phyloP scores from a whole-genome alignment of 1,140 invertebrate species.

The Bombus terrestris region DNA sequence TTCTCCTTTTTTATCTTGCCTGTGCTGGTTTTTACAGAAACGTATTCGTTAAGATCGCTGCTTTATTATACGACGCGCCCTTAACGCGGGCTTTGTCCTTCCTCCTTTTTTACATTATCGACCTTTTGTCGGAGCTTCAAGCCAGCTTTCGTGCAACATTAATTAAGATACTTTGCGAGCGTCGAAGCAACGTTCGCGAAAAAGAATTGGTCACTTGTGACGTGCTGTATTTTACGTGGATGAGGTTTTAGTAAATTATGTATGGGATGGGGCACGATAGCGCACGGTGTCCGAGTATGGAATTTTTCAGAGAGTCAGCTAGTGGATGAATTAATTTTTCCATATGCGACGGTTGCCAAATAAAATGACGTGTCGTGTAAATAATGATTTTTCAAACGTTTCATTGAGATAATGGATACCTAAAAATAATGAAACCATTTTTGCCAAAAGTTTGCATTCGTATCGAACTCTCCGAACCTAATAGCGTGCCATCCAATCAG shows the following conservation, averaged over 20 bases:
- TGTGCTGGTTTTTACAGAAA: too few relatives aligned
- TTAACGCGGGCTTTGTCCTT: not conserved
- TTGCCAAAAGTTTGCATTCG: too few relatives aligned
- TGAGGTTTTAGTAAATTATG: not conserved
- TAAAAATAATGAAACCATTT: too few relatives aligned
- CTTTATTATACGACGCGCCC: slow-evolving; percentile 8
- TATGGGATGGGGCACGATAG: not conserved
- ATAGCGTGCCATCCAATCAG: too few relatives aligned
- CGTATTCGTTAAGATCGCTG: not conserved
- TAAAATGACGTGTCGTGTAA: too few relatives aligned
- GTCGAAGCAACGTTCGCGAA: not conserved
- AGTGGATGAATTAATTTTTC: not conserved
- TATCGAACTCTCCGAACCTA: too few relatives aligned
- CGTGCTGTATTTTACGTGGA: not conserved
- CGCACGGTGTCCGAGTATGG: not conserved
- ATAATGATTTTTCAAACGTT: too few relatives aligned
- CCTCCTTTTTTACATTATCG: not conserved
- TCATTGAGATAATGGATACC: too few relatives aligned
- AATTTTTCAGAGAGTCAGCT: not conserved
- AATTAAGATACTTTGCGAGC: slow-evolving; percentile 5
- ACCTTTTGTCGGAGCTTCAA: not conserved
- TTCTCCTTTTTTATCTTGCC: not conserved
- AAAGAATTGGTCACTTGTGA: not conserved
- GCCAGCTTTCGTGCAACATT: not conserved
- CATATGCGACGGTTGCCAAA: too few relatives aligned